Percentiles rank a stretch among this genome's conserved stretches.
Evolutionary conservation across 2,888 invertebrate genomes (phyloP).

Genomic region (Trichogramma evanescens): DNA sequence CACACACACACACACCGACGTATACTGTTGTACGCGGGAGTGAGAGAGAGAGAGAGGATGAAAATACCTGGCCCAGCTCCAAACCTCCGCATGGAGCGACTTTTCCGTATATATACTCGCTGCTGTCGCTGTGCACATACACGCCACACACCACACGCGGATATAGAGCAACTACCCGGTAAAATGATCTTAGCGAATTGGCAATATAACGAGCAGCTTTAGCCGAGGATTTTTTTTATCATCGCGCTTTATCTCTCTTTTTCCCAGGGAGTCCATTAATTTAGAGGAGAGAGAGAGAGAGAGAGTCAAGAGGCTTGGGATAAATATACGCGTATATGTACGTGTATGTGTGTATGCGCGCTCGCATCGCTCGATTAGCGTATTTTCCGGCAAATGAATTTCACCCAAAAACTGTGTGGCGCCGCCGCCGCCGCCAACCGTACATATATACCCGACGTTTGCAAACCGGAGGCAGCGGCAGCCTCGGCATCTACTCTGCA

Average conservation of each 20-base stretch:
- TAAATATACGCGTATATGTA: neutral
- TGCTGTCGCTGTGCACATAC: too few species aligned
- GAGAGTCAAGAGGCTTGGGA: neutral
- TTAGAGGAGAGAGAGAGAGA: constrained; percentile 2
- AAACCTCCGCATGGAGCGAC: neutral
- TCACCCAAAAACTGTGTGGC: constrained; percentile 8
- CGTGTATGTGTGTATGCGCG: constrained; percentile 3
- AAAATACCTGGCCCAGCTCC: constrained; percentile 24
- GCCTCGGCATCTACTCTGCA: constrained; percentile 18
- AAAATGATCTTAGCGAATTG: constrained; percentile 25
- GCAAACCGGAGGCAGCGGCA: too few species aligned
- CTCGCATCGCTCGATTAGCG: constrained; percentile 23
- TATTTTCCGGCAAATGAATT: constrained; percentile 27
- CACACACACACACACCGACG: too few species aligned
- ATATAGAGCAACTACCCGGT: neutral
- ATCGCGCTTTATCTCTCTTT: neutral
- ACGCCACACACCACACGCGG: too few species aligned
- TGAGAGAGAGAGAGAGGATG: constrained; percentile 7
- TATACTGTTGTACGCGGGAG: neutral
- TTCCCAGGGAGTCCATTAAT: constrained; percentile 7
- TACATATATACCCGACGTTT: too few species aligned
- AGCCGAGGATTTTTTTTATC: neutral
- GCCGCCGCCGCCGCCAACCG: constrained; percentile 3
- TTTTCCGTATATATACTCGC: too few species aligned
- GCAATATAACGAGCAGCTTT: constrained; percentile 22